Evolutionary conservation across 2,888 invertebrate species (phyloP).

Genomic region (Drosophila mayaguana): DNA sequence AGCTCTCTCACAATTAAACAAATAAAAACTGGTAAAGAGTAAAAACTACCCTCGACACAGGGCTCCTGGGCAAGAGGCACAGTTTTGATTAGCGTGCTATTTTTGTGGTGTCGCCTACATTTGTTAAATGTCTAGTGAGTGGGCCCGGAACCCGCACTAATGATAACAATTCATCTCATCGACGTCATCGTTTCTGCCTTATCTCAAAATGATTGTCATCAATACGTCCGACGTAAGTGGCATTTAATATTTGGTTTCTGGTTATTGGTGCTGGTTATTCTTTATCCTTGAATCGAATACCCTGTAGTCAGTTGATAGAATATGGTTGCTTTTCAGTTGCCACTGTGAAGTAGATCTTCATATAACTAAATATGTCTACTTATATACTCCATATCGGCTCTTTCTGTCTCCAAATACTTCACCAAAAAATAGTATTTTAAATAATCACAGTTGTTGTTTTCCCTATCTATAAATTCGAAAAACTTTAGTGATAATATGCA

Average conservation of each 20-base stretch:
- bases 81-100: conserved; percentile 25
- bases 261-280: conserved; percentile 3
- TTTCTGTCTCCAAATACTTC: not conserved
- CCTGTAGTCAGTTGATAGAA: conserved; percentile 1
- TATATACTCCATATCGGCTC: not conserved
- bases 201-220: conserved; percentile 72
- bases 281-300: conserved; percentile 1
- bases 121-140: conserved; percentile 56
- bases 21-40: conserved; percentile 28
- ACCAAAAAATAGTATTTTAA: not conserved
- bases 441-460: not conserved
- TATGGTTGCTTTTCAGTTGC: too few relatives aligned
- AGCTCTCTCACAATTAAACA: conserved; percentile 34
- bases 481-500: not conserved
- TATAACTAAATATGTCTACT: too few relatives aligned
- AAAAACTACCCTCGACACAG: conserved; percentile 19
- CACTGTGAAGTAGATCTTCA: too few relatives aligned
- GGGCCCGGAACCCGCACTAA: conserved; percentile 43
- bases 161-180: conserved; percentile 66
- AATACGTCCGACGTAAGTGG: conserved; percentile 72
- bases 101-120: conserved; percentile 19
- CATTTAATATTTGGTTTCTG: conserved; percentile 16
- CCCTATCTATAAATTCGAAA: not conserved
- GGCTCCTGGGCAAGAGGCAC: conserved; percentile 10
- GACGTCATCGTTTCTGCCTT: conserved; percentile 47